Evolutionary conservation across 2,797 vertebrate species (phyloP).

Genomic region (Enteromius afrohamiltoni): DNA sequence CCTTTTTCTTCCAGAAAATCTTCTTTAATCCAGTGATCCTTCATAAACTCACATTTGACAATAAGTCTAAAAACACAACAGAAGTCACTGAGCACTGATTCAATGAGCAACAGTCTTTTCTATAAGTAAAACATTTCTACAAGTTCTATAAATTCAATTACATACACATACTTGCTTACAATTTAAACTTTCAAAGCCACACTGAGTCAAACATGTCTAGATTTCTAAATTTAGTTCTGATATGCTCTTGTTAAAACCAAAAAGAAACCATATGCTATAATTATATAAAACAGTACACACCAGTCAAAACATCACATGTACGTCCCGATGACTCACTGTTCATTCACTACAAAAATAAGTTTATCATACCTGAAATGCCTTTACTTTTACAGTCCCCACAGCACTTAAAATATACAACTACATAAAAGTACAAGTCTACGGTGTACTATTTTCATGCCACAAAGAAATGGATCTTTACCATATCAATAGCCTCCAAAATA

Average conservation of each 20-base stretch:
- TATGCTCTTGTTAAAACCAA: not conserved
- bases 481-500: not conserved
- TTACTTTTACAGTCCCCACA: not conserved
- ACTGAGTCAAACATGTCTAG: not conserved
- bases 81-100: not conserved
- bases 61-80: conserved; percentile 3
- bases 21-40: conserved; percentile 39
- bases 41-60: conserved; percentile 42
- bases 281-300: not conserved
- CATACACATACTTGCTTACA: not conserved
- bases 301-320: not conserved
- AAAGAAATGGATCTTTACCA: not conserved
- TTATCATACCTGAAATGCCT: not conserved
- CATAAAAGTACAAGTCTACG: not conserved
- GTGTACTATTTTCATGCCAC: not conserved
- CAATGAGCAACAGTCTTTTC: too few species aligned
- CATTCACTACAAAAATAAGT: not conserved
- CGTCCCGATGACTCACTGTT: not conserved
- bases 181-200: not conserved
- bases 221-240: not conserved
- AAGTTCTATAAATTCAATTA: not conserved
- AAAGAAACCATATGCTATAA: not conserved
- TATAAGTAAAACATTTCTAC: not conserved
- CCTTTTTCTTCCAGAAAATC: conserved; percentile 41
- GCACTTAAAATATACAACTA: not conserved